Conservation (phyloP, 53 echinoderm and acorn worm species). For the Henricia sp. region DNA sequence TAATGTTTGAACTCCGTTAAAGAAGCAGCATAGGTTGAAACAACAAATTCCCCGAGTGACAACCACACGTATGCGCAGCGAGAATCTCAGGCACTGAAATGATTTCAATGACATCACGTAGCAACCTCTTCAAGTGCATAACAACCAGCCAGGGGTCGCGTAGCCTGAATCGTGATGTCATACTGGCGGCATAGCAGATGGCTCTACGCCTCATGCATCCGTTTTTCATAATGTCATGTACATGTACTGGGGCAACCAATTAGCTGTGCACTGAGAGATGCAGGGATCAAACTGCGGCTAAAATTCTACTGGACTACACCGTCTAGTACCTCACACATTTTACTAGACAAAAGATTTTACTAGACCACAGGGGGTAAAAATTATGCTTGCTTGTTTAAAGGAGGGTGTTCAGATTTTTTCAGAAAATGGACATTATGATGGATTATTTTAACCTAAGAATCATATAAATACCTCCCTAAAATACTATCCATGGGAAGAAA, state of each 20-base stretch:
- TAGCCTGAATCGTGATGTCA: constrained; percentile 33
- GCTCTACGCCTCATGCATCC: background rate
- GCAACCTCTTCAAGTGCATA: constrained; percentile 48
- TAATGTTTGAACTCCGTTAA: no score
- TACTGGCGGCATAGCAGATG: background rate
- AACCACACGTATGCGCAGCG: background rate
- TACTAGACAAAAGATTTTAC: background rate
- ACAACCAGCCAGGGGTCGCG: constrained; percentile 33
- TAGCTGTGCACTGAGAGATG: no score
- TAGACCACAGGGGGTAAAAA: background rate
- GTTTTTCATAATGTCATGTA: no score
- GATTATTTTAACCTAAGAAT: no score
- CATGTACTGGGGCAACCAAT: no score
- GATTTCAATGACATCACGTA: constrained; percentile 48
- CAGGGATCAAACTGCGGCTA: background rate
- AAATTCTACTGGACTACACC: background rate
- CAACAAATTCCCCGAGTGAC: constrained; percentile 8
- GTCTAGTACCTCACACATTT: background rate
- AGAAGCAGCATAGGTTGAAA: background rate
- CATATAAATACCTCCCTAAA: no score
- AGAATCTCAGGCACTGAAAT: constrained; percentile 6
- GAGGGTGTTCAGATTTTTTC: no score
- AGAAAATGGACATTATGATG: no score
- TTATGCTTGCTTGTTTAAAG: background rate
- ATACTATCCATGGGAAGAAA: no score